These are phyloP conservation scores for Pseudorhiza aurosa DNA, from an alignment of 30 jellyfish, hydroid and myxozoan genomes.

Conservation along the genomic window DNA sequence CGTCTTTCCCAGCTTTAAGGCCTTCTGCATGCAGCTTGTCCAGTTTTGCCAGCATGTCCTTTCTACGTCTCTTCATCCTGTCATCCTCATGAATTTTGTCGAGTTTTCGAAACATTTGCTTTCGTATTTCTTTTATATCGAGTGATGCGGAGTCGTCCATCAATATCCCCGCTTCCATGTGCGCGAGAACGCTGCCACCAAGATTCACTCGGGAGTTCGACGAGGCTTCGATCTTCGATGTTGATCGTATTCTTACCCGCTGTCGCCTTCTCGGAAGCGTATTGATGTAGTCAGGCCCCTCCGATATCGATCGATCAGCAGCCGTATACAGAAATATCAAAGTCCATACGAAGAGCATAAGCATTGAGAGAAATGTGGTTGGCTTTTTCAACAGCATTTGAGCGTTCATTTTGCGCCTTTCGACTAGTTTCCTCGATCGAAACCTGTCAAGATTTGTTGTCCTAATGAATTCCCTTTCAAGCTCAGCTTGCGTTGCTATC, in stretches of 20 bases:
- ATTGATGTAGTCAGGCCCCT: background rate
- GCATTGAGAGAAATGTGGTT: background rate
- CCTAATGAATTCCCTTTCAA: no score
- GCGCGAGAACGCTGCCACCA: background rate
- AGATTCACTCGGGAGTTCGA: background rate
- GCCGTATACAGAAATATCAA: conserved; percentile 20
- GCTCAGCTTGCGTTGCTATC: no score
- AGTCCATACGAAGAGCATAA: conserved; percentile 15
- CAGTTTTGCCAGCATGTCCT: conserved; percentile 20
- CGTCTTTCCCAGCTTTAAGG: background rate
- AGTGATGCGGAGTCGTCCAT: background rate
- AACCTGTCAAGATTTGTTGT: no score
- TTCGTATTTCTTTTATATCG: background rate
- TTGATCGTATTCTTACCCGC: background rate
- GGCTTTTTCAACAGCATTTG: conserved; percentile 11
- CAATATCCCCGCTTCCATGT: background rate
- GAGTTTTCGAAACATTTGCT: conserved; percentile 30
- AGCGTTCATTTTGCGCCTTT: background rate
- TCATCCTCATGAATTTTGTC: conserved; percentile 26
- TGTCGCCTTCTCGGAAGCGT: background rate
- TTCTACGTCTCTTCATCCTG: background rate
- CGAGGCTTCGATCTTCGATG: background rate
- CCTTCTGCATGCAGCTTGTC: conserved; percentile 6
- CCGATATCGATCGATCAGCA: conserved; percentile 18
- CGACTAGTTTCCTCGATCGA: no score